Base-by-base conservation (phyloP, 2,113 vertebrate genomes). In the Rhabdomys dilectus region DNA sequence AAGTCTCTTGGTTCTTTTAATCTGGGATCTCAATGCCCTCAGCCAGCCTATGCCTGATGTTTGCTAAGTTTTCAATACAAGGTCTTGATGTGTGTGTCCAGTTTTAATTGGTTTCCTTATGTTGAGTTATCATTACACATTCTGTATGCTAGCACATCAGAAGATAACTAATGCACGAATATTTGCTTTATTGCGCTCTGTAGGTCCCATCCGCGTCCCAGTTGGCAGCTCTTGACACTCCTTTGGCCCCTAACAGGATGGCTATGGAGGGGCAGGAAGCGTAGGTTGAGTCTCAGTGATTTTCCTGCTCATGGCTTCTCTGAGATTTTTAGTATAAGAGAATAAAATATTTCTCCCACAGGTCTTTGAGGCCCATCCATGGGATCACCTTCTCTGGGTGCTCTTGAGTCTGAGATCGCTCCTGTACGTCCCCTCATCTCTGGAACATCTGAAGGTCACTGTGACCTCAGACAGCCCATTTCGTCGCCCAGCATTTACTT, bases 291-390 rank as follows among this genome's bases (percentile, higher is more conserved):
- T 48, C 45, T 78, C 76, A 51, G 45, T 48, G 31, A 29, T 34
- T 34, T 31, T 60, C 26, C 62, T 70, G 31, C 15, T 60, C 51
- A 70, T 58, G 70, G 17, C 36, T 42, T 76, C 42, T 31, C 29
- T 62, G 53, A 36, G 22, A 60, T 7, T 77, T 93, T 84, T 29
- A 66, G 53, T 24, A 70, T 68, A 66, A 39, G 39, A 95, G 8
- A 48, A 0, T 17, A 24, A 9, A 5, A 17, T 93, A 0, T 66
- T 72, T 95, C 51, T 76, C 56, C 51, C 66, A n/a, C 64, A n/a
- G 2, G n/a, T 48, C 51, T 8, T 0, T 24, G 78, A 89, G 42
- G 17, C 0, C 3, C 19, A 51, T 17, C 16, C 36, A n/a, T 2
- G 19, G 1, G 34, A 21, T 2, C 26, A 42, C 3, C 8, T n/a